Conservation (phyloP, 2,113 vertebrate species). For the Ptyas mucosa region DNA sequence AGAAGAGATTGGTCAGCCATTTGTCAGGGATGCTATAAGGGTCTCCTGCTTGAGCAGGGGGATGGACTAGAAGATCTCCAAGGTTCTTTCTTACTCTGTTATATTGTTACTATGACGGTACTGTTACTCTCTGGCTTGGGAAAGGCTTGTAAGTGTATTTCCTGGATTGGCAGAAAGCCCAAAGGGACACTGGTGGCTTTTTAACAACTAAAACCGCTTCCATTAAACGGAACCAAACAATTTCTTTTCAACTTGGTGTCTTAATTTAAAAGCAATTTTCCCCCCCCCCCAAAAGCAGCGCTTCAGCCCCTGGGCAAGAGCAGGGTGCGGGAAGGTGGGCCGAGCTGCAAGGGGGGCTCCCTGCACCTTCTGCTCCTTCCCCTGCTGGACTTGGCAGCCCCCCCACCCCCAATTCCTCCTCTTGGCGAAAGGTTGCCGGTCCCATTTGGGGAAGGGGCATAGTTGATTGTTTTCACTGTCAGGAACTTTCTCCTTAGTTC, state of each 20-base stretch:
- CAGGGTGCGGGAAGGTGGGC: not conserved
- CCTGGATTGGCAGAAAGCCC: not conserved
- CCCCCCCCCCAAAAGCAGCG: not conserved
- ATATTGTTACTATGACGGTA: not conserved
- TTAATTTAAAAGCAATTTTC: not conserved
- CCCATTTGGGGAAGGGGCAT: not conserved
- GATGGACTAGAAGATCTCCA: not conserved
- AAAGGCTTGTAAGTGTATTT: not conserved
- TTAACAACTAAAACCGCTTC: not conserved
- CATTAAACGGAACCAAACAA: not conserved
- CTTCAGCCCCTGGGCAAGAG: not conserved
- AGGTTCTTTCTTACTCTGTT: not conserved
- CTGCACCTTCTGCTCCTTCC: too few relatives aligned
- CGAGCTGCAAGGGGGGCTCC: not conserved
- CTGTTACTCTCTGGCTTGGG: not conserved
- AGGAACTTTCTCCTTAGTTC: too few relatives aligned
- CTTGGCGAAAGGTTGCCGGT: not conserved
- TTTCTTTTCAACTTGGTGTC: not conserved
- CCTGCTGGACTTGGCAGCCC: too few relatives aligned
- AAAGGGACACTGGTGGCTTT: not conserved
- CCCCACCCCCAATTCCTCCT: not conserved
- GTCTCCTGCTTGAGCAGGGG: not conserved
- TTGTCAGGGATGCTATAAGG: not conserved
- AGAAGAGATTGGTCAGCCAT: too few relatives aligned
- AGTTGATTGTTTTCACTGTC: too few relatives aligned